Conservation (phyloP, 1,140 invertebrate genomes). For the Temnothorax nylanderi region DNA sequence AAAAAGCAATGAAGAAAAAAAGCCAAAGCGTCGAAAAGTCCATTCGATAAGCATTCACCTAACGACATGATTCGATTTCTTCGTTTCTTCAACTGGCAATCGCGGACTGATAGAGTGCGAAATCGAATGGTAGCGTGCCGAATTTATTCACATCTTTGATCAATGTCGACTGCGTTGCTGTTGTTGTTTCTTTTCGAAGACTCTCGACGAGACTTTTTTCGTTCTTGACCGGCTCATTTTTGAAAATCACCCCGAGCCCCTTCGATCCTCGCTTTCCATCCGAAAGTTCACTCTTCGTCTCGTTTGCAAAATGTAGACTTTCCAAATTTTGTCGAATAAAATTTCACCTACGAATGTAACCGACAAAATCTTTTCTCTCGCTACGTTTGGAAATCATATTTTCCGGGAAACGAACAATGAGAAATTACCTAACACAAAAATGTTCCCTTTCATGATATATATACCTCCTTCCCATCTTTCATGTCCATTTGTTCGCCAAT, state of each 20-base stretch:
- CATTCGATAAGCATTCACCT: conserved; percentile 51
- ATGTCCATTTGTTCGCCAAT: conserved; percentile 68
- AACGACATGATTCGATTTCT: conserved; percentile 64
- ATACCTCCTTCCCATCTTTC: conserved; percentile 5
- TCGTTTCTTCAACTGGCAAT: conserved; percentile 70
- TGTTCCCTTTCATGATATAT: conserved; percentile 47
- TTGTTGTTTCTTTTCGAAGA: conserved; percentile 63
- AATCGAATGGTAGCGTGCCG: conserved; percentile 65
- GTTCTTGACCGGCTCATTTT: conserved; percentile 23
- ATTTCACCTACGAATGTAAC: conserved; percentile 29
- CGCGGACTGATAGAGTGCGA: conserved; percentile 61
- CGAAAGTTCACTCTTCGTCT: not conserved
- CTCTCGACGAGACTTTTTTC: conserved; percentile 59
- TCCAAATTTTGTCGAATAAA: conserved; percentile 39
- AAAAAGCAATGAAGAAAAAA: not conserved
- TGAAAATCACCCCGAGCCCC: not conserved
- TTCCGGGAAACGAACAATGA: not conserved
- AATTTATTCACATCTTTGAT: conserved; percentile 60
- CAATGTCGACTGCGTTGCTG: conserved; percentile 62
- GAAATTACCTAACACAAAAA: not conserved
- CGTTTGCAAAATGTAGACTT: conserved; percentile 1
- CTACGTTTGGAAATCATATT: not conserved
- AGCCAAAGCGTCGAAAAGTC: conserved; percentile 38
- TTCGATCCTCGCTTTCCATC: conserved; percentile 16
- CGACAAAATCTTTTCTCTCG: conserved; percentile 32